Evolutionary conservation across 2,888 invertebrate species (phyloP), one percentile per base, ranked within the genome.

Genomic region (Allacma fusca): DNA sequence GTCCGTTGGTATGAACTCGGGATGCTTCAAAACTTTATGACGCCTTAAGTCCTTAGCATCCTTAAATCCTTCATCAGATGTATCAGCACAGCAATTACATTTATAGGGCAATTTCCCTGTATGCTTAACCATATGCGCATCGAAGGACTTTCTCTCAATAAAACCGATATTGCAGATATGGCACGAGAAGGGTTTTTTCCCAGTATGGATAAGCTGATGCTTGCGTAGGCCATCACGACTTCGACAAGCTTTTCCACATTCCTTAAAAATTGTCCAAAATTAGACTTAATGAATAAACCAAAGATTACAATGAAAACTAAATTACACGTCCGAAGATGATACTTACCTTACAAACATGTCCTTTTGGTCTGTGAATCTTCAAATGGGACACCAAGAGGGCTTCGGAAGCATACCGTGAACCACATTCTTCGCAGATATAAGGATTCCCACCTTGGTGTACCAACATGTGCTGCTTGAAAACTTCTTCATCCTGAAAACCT

Each of bases 231-330:
- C 80, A 59, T 78, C 78, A 0, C 77, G 67, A 34, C 78, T 78
- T n/a, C 78, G 73, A n/a, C 78, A 80, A 19, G 78, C 78, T 34
- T 80, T 80, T 1, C 77, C 77, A 68, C 80, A 80, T 65, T 72
- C 59, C 80, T 80, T 74, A 75, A 12, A 26, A 26, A 43, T 19
- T 16, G n/a, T n/a, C n/a, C n/a, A n/a, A n/a, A n/a, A n/a, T n/a
- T n/a, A n/a, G n/a, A n/a, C n/a, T n/a, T n/a, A n/a, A n/a, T n/a
- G n/a, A n/a, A n/a, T n/a, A n/a, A n/a, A n/a, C n/a, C n/a, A n/a
- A n/a, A n/a, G n/a, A n/a, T n/a, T n/a, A n/a, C n/a, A n/a, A n/a
- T n/a, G n/a, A n/a, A n/a, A n/a, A n/a, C n/a, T n/a, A n/a, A n/a
- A n/a, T n/a, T n/a, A n/a, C n/a, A n/a, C n/a, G n/a, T n/a, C n/a